Evolutionary conservation across 2,113 vertebrate genomes (phyloP).

Genomic region (Vulpes lagopus): DNA sequence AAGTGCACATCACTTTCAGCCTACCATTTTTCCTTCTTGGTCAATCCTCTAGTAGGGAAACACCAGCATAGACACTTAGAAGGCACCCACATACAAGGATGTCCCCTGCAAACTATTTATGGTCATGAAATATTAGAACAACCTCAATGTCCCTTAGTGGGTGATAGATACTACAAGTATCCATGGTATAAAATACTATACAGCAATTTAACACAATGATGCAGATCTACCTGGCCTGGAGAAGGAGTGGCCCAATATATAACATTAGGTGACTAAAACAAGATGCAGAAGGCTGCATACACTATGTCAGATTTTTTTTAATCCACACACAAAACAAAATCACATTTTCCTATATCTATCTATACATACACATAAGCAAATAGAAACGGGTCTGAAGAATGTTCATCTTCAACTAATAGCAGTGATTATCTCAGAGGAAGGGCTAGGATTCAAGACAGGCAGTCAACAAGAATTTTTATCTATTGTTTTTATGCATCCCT

Average conservation of each 20-base stretch:
- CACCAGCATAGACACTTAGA: not conserved
- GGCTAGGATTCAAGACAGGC: not conserved
- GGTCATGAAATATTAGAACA: not conserved
- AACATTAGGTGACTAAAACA: not conserved
- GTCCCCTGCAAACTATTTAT: not conserved
- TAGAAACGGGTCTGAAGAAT: not conserved
- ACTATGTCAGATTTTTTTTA: not conserved
- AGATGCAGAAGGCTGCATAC: not conserved
- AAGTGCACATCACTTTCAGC: not conserved
- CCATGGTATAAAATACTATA: not conserved
- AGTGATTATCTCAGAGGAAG: not conserved
- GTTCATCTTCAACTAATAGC: not conserved
- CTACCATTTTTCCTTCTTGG: not conserved
- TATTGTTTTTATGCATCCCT: not conserved
- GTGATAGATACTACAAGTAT: no score
- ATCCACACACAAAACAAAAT: not conserved
- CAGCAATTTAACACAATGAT: not conserved
- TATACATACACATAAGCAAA: not conserved
- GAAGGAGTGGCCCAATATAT: not conserved
- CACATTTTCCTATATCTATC: not conserved
- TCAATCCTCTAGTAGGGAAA: not conserved
- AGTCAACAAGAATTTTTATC: not conserved
- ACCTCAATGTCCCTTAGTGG: not conserved
- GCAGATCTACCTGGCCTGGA: not conserved
- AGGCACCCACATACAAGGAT: no score